Base-by-base conservation (phyloP, 2,113 vertebrate genomes). In the Tenebrosternarchus preto region DNA sequence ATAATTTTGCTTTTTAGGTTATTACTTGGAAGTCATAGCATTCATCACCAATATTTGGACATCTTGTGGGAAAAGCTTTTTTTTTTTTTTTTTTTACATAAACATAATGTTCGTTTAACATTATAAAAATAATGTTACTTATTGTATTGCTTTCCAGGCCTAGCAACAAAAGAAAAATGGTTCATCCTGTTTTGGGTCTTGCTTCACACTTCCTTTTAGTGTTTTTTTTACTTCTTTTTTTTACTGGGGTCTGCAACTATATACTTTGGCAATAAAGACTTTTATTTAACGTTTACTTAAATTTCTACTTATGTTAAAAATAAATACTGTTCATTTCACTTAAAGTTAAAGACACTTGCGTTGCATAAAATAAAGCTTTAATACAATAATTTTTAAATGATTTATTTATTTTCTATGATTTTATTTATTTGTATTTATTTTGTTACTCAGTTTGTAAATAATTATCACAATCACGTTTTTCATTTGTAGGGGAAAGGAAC, bases 331-430 rank as follows among this genome's bases (percentile, higher is more conserved):
- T 36, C n/a, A 59, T 33, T 5, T 33, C 1, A 20, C n/a, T 7
- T 24, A 22, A 22, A 24, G 2, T 24, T 12, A 66, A 8, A 43
- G 7, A 22, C 8, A 22, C 8, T 66, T 76, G 43, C 60, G 29
- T 78, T 61, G 33, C 46, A 71, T 36, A 27, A 39, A 61, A 24
- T 61, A 16, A 9, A 60, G 33, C 60, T 61, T 46, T 78, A 60
- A 16, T 68, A 31, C 60, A 46, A 33, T 77, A 25, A 8, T n/a
- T 9, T 17, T 71, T 11, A 82, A 76, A 12, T 82, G 76, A 77
- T 71, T 60, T 0, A 59, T 55, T 69, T 43, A 1, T 24, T 70
- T 57, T n/a, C 15, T 31, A 68, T 24, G 17, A n/a, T 19, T 12
- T 22, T 70, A 0, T 43, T 56, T 24, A 22, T 73, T 53, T 56